Evolutionary conservation across 2,888 invertebrate genomes (phyloP), one percentile per base, ranked within the genome.

Genomic region (Metalampra italica): DNA sequence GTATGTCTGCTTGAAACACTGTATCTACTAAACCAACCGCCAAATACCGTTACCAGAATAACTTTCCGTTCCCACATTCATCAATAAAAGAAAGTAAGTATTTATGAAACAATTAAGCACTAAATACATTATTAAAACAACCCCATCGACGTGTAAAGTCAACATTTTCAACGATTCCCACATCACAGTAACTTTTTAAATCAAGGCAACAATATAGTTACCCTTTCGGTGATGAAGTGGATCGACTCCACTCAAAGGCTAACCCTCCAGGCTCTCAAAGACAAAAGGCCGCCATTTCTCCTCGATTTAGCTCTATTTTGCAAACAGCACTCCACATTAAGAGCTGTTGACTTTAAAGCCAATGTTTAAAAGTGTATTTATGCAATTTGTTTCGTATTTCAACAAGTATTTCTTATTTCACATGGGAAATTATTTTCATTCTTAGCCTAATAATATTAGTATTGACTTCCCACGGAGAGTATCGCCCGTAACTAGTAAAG

Each of bases 291-390:
- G 62, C 57, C 64, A 64, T 66, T 72, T 69, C 72, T 68, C 72
- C 71, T 73, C 72, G 68, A 78, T 83, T 86, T 77, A 78, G 70
- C 70, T 67, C 73, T 85, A 84, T 86, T 86, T 87, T 82, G 84
- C 75, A 86, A 86, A 86, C 87, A 86, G 67, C 78, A 60, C 82
- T 78, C 60, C 50, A 64, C 56, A 54, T 65, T 60, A 67, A 82
- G 75, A 59, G 66, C 66, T 62, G 59, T 68, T 71, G 64, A 59
- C 61, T 66, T 51, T 54, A 60, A 67, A 73, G 69, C 75, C 72
- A 73, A 75, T 70, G 68, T 64, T 68, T 66, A 62, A n/a, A 60
- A 66, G 55, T 62, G 58, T 56, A 69, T 66, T 77, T 22, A 3
- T 22, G 5, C 22, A 22, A 22, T 22, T 75, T 78, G 79, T 78